Evolutionary conservation across 2,797 vertebrate species (phyloP).

Genomic region (Chrosomus eos): DNA sequence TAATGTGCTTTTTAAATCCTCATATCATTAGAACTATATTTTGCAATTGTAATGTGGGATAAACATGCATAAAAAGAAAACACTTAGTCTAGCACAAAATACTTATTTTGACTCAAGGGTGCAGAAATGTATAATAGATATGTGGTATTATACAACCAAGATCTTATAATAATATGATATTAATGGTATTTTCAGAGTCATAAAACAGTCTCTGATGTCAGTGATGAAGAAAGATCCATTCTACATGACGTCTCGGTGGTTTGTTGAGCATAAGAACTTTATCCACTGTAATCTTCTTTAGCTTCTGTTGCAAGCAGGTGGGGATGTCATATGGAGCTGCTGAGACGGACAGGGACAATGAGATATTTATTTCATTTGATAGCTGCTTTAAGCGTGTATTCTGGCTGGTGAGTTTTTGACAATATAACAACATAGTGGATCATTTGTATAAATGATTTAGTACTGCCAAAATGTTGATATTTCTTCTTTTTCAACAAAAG

Average conservation of each 20-base stretch:
- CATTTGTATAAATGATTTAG: not conserved
- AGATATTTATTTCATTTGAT: conserved; percentile 46
- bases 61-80: not conserved
- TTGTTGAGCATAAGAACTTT: conserved; percentile 76
- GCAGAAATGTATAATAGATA: not conserved
- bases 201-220: conserved; percentile 38
- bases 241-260: conserved; percentile 34
- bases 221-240: conserved; percentile 32
- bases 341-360: conserved; percentile 29
- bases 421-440: not conserved
- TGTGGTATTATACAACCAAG: not conserved
- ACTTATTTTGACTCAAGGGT: not conserved
- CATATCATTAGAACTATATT: not conserved
- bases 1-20: not conserved
- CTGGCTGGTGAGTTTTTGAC: not conserved
- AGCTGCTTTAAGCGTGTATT: conserved; percentile 35
- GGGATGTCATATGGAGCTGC: conserved; percentile 63
- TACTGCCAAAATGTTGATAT: not conserved
- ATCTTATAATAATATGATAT: not conserved
- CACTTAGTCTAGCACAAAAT: not conserved
- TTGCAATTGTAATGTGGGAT: not conserved
- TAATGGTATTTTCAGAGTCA: not conserved
- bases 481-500: conserved; percentile 22
- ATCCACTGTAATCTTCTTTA: conserved; percentile 83
- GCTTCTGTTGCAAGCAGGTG: conserved; percentile 79